Conservation (phyloP, 1,140 invertebrate species). For the Heliconius himera region DNA sequence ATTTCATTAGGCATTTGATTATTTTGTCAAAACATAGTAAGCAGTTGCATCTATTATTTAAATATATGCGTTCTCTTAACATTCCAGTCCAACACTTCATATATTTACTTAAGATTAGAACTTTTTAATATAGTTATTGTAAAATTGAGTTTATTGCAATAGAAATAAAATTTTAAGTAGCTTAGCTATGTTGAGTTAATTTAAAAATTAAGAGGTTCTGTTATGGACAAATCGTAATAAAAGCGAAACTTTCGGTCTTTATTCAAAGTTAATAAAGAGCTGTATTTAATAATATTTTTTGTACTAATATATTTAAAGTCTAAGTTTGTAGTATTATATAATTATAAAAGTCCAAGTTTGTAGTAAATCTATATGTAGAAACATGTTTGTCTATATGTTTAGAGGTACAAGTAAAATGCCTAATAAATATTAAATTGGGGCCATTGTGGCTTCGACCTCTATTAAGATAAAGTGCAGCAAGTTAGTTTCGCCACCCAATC, state of each 20-base stretch:
- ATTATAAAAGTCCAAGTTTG: no score
- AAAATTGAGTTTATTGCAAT: neutral
- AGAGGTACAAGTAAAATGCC: no score
- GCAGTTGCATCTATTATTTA: neutral
- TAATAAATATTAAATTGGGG: no score
- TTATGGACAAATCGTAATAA: constrained; percentile 37
- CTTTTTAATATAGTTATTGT: neutral
- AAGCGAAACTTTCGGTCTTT: constrained; percentile 29
- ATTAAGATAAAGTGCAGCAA: no score
- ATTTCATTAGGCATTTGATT: neutral
- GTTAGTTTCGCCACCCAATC: no score
- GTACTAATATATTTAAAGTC: neutral
- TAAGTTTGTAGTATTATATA: neutral
- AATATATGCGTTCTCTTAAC: neutral
- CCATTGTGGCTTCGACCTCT: no score
- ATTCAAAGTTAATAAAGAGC: neutral
- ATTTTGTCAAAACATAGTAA: neutral
- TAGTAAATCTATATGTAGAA: no score
- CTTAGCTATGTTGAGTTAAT: neutral
- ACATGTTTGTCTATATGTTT: no score
- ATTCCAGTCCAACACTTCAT: constrained; percentile 6
- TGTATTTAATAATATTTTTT: constrained; percentile 2
- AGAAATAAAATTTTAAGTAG: constrained; percentile 14
- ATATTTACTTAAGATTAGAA: neutral
- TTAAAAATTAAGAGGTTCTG: constrained; percentile 37